phyloP scores from a whole-genome alignment of 2,888 invertebrate species.

The Cloeon dipterum region DNA sequence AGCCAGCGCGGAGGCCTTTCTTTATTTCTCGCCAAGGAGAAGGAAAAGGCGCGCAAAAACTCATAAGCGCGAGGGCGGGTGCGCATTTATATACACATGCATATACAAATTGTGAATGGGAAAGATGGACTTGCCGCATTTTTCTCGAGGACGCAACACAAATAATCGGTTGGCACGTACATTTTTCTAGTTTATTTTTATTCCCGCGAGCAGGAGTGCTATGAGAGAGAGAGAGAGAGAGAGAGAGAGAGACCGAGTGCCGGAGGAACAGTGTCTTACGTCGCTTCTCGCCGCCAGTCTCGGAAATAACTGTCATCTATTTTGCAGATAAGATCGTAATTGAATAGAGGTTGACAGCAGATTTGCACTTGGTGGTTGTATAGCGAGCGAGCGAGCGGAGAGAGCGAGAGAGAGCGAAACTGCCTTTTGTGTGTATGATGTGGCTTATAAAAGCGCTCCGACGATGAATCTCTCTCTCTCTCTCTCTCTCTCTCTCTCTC shows the following conservation, averaged over 20 bases:
- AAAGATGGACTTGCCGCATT: no score
- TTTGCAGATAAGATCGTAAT: slow-evolving; percentile 25
- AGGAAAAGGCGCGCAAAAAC: no score
- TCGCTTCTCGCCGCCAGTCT: slow-evolving; percentile 3
- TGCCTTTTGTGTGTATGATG: no score
- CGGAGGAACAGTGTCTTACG: not conserved
- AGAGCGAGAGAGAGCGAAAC: no score
- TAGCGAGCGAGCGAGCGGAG: no score
- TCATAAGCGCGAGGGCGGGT: no score
- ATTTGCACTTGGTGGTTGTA: slow-evolving; percentile 17
- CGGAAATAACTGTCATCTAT: slow-evolving; percentile 26
- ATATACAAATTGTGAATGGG: no score
- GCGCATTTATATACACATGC: no score
- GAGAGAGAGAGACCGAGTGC: not conserved
- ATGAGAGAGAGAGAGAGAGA: not conserved
- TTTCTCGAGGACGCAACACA: slow-evolving; percentile 4
- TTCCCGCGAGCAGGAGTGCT: slow-evolving; percentile 2
- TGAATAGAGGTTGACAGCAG: slow-evolving; percentile 24
- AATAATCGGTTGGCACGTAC: slow-evolving; percentile 4
- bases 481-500: slow-evolving; percentile 6
- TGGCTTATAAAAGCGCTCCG: no score
- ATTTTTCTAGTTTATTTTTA: slow-evolving; percentile 4
- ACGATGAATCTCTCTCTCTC: slow-evolving; percentile 7
- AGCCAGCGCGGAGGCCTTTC: no score
- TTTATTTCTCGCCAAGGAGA: no score